Percentiles rank a stretch among this genome's conserved stretches.
Evolutionary conservation across 2,797 vertebrate species (phyloP).

Genomic region (Phataginus tricuspis): DNA sequence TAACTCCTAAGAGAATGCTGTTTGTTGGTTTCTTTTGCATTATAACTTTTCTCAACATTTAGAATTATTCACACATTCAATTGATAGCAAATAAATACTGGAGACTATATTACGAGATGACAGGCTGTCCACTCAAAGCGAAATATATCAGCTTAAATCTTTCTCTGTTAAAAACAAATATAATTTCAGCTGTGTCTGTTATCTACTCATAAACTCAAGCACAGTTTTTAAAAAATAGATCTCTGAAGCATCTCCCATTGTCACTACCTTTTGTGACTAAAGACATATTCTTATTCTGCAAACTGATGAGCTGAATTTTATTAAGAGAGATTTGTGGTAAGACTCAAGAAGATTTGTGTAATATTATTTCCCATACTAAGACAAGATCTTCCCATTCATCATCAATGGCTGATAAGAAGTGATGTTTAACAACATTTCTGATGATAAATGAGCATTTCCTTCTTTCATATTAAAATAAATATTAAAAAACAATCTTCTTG

Average conservation of each 20-base stretch:
- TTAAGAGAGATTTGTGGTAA: conserved; percentile 67
- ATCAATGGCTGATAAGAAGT: conserved; percentile 72
- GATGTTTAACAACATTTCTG: conserved; percentile 74
- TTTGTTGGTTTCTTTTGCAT: conserved; percentile 1
- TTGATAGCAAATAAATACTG: conserved; percentile 32
- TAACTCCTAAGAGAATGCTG: background rate
- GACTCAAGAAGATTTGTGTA: conserved; percentile 73
- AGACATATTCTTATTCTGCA: conserved; percentile 62
- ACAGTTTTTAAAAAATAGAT: background rate
- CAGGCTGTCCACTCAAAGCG: background rate
- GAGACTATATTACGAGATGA: background rate
- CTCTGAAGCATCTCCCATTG: conserved; percentile 2
- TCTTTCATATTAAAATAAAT: conserved; percentile 82
- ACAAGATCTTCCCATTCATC: conserved; percentile 77
- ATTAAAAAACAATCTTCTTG: conserved; percentile 79
- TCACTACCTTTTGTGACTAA: conserved; percentile 40
- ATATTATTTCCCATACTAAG: conserved; percentile 65
- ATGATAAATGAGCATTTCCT: conserved; percentile 75
- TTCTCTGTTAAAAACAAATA: conserved; percentile 44
- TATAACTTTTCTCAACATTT: background rate
- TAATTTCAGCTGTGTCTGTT: background rate
- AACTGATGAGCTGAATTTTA: conserved; percentile 65
- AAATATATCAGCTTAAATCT: background rate
- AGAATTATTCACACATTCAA: background rate
- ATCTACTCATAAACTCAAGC: background rate